phyloP scores from a whole-genome alignment of 2,797 vertebrate species.

The Squalus acanthias region DNA sequence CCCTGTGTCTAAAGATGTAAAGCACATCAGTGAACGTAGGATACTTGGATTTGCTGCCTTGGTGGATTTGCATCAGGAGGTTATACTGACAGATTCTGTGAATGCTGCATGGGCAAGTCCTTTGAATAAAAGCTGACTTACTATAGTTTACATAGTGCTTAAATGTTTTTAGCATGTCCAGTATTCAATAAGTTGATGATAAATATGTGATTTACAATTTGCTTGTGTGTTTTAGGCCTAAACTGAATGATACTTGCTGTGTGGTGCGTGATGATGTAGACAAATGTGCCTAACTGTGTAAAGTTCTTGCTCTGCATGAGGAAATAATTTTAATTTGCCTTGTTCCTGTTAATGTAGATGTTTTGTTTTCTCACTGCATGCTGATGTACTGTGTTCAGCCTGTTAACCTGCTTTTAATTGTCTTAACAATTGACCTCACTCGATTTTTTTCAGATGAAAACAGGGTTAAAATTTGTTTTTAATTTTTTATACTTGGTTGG shows the following conservation, averaged over 20 bases:
- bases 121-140: background rate
- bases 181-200: background rate
- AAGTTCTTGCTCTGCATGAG: conserved; percentile 8
- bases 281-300: background rate
- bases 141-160: background rate
- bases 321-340: background rate
- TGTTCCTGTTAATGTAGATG: background rate
- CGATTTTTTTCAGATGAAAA: background rate
- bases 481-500: background rate
- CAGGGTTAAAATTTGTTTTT: background rate
- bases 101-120: conserved; percentile 12
- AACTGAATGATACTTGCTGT: background rate
- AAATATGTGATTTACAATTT: background rate
- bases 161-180: background rate
- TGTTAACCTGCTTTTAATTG: conserved; percentile 26
- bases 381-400: conserved; percentile 32
- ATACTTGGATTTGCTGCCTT: conserved; percentile 21
- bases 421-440: background rate
- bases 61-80: conserved; percentile 16
- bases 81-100: background rate
- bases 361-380: background rate
- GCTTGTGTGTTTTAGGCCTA: background rate
- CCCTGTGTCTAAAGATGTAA: conserved; percentile 4
- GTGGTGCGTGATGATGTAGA: too few relatives aligned
- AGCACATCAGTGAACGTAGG: background rate